These are phyloP conservation scores for Stegastes partitus DNA, from an alignment of 2,113 vertebrate species.

Conservation along the genomic window DNA sequence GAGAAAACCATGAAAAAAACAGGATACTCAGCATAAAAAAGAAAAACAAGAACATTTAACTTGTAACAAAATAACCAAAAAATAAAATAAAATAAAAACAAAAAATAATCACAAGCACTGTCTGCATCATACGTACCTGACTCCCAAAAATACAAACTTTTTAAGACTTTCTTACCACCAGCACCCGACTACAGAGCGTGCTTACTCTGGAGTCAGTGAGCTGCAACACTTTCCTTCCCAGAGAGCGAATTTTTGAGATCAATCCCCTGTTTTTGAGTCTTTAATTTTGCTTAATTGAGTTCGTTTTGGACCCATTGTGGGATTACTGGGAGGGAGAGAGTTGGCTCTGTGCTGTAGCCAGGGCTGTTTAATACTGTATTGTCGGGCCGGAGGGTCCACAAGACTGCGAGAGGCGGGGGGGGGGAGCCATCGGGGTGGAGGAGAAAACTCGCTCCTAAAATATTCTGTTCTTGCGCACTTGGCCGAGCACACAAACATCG, in stretches of 20 bases:
- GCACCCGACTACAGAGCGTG: conserved; percentile 77
- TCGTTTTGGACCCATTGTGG: conserved; percentile 35
- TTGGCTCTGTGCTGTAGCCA: conserved; percentile 79
- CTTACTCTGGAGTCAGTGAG: conserved; percentile 66
- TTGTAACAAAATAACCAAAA: conserved; percentile 30
- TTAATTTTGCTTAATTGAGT: conserved; percentile 7
- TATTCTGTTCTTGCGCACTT: conserved; percentile 33
- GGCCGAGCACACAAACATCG: conserved; percentile 31
- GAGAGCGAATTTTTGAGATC: conserved; percentile 19
- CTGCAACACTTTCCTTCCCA: conserved; percentile 71
- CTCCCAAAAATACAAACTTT: conserved; percentile 89
- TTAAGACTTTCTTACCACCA: conserved; percentile 95
- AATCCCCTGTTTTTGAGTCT: conserved; percentile 2
- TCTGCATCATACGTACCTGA: conserved; percentile 95
- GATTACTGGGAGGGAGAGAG: conserved; percentile 66
- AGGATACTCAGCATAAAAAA: conserved; percentile 34
- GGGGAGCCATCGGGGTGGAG: conserved; percentile 35
- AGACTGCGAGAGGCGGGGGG: conserved; percentile 73
- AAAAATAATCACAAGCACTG: conserved; percentile 60
- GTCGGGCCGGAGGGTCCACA: conserved; percentile 81
- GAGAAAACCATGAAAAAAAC: conserved; percentile 63
- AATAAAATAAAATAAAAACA: conserved; percentile 12
- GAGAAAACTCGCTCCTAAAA: conserved; percentile 29
- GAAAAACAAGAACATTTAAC: conserved; percentile 59
- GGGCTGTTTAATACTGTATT: conserved; percentile 77